Conservation (phyloP, 2,797 vertebrate genomes). For the Hoplostethus atlanticus region DNA sequence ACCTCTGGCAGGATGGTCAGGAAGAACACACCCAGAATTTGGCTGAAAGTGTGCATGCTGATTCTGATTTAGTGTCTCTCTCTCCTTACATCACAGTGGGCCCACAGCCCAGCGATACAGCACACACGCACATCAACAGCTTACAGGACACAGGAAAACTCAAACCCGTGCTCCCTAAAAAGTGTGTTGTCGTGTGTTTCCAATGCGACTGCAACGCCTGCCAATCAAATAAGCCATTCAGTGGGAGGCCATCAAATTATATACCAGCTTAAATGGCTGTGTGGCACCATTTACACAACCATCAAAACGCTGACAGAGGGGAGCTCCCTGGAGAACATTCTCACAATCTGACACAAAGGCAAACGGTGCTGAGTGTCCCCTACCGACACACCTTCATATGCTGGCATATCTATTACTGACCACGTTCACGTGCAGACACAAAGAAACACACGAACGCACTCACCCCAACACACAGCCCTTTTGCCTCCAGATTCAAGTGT, state of each 20-base stretch:
- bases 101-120: constrained; percentile 18
- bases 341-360: constrained; percentile 52
- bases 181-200: background rate
- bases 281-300: constrained; percentile 47
- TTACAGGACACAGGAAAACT: constrained; percentile 9
- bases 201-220: constrained; percentile 1
- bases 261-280: constrained; percentile 53
- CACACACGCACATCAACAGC: constrained; percentile 12
- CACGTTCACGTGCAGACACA: constrained; percentile 45
- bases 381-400: constrained; percentile 64
- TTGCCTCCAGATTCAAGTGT: constrained; percentile 61
- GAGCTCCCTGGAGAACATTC: constrained; percentile 50
- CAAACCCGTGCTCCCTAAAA: background rate
- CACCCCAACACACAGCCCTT: constrained; percentile 23
- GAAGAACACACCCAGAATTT: constrained; percentile 6
- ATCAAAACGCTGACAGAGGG: constrained; percentile 45
- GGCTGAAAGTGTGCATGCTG: constrained; percentile 27
- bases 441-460: constrained; percentile 51
- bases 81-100: constrained; percentile 38
- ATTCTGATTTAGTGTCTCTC: constrained; percentile 44
- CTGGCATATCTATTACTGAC: constrained; percentile 38
- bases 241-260: constrained; percentile 43
- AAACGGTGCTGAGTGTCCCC: constrained; percentile 48
- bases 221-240: constrained; percentile 46
- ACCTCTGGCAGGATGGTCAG: constrained; percentile 8